Percentiles rank a stretch among this genome's conserved stretches.
These are phyloP conservation scores for Bradypodion ventrale DNA, from an alignment of 2,797 vertebrate genomes.

Conservation along the genomic window DNA sequence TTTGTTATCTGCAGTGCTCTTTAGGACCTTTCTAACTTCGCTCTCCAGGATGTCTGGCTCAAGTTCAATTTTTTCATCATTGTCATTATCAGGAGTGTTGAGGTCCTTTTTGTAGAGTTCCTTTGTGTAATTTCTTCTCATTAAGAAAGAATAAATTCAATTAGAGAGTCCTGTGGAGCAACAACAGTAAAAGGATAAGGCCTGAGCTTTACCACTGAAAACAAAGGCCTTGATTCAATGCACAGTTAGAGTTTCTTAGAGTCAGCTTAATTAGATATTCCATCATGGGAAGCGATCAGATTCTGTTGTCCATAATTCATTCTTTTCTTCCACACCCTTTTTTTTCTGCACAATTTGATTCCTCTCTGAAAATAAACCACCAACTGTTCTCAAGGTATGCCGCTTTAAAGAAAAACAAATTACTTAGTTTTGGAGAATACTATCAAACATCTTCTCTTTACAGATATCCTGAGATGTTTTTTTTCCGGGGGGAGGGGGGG, in stretches of 20 bases:
- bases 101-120: too few relatives aligned
- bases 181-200: slow-evolving; percentile 27
- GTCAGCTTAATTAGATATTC: slow-evolving; percentile 44
- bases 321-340: slow-evolving; percentile 17
- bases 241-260: neutral
- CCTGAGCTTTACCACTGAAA: slow-evolving; percentile 21
- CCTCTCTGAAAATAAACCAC: slow-evolving; percentile 22
- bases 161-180: slow-evolving; percentile 26
- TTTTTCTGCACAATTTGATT: slow-evolving; percentile 28
- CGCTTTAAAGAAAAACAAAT: slow-evolving; percentile 42
- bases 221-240: slow-evolving; percentile 32
- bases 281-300: neutral
- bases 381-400: slow-evolving; percentile 6
- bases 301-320: slow-evolving; percentile 38
- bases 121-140: too few relatives aligned
- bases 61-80: too few relatives aligned
- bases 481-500: too few relatives aligned
- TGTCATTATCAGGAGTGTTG: too few relatives aligned
- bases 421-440: slow-evolving; percentile 24
- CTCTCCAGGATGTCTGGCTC: too few relatives aligned
- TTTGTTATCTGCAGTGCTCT: too few relatives aligned
- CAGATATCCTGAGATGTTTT: slow-evolving; percentile 9
- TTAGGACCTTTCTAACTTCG: too few relatives aligned
- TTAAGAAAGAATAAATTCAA: slow-evolving; percentile 40
- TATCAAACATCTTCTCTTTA: slow-evolving; percentile 26